These are phyloP conservation scores for Coenonympha arcania DNA, from an alignment of 2,888 invertebrate genomes.

Conservation along the genomic window DNA sequence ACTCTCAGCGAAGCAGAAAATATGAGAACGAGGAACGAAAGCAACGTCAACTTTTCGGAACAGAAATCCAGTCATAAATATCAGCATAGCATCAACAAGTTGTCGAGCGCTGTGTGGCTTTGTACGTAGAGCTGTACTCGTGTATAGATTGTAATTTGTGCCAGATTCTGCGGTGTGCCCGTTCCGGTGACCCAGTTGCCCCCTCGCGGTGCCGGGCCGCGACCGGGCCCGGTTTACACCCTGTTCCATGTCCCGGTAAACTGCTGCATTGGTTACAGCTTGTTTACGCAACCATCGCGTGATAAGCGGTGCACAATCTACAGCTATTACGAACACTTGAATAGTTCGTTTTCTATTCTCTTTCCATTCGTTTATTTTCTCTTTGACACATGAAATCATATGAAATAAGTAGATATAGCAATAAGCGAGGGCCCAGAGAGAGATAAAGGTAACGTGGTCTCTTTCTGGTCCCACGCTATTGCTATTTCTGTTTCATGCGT, in stretches of 20 bases:
- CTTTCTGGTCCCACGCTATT: no score
- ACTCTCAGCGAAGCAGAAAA: no score
- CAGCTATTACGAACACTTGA: no score
- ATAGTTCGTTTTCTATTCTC: no score
- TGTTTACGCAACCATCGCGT: not conserved
- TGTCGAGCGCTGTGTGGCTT: slow-evolving; percentile 7
- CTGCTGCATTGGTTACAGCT: slow-evolving; percentile 7
- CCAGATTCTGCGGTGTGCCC: slow-evolving; percentile 36
- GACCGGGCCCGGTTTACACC: slow-evolving; percentile 18
- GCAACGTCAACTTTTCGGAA: not conserved
- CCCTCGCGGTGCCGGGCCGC: slow-evolving; percentile 24
- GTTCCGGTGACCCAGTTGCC: slow-evolving; percentile 58
- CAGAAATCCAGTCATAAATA: not conserved
- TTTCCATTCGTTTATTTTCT: no score
- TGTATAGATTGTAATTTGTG: slow-evolving; percentile 33
- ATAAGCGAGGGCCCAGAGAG: no score
- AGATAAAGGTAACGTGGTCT: no score
- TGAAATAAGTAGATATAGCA: no score
- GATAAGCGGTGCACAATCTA: not conserved
- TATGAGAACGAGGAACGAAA: no score
- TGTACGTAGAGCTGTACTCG: no score
- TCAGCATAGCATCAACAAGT: slow-evolving; percentile 19
- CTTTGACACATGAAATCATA: no score
- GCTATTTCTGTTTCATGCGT: no score
- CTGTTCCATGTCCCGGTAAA: slow-evolving; percentile 30